These are phyloP conservation scores for Microctenopoma lineatum DNA, from an alignment of 2,797 vertebrate genomes.

Conservation along the genomic window DNA sequence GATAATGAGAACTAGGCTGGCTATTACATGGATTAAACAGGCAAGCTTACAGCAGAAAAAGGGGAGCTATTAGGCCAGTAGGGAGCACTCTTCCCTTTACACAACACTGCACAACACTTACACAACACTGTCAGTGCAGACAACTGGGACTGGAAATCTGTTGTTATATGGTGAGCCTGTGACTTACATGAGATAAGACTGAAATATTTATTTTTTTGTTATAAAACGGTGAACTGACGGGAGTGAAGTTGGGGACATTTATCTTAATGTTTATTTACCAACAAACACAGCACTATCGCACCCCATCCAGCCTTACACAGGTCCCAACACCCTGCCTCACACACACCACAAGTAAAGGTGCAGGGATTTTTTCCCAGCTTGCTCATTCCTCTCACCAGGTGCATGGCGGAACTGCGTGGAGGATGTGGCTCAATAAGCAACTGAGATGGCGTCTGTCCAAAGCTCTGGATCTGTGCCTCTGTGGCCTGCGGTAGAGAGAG, in stretches of 20 bases:
- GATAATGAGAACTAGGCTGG: slow-evolving; percentile 62
- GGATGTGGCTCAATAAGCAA: slow-evolving; percentile 99
- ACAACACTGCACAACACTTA: slow-evolving; percentile 26
- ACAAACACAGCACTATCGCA: slow-evolving; percentile 31
- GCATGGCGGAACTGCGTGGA: slow-evolving; percentile 99
- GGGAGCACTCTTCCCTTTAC: slow-evolving; percentile 78
- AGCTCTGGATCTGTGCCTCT: slow-evolving; percentile 96
- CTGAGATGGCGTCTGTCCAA: slow-evolving; percentile 99
- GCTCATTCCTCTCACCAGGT: slow-evolving; percentile 93
- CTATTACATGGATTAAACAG: slow-evolving; percentile 63
- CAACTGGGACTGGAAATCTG: slow-evolving; percentile 21
- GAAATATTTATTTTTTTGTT: slow-evolving; percentile 45
- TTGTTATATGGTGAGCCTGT: slow-evolving; percentile 32
- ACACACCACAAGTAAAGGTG: slow-evolving; percentile 54
- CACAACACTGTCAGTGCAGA: slow-evolving; percentile 33
- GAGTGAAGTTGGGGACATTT: slow-evolving; percentile 17
- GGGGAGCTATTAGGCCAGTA: slow-evolving; percentile 58
- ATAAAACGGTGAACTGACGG: slow-evolving; percentile 18
- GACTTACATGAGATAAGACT: slow-evolving; percentile 43
- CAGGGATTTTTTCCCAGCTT: slow-evolving; percentile 73
- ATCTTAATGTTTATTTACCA: slow-evolving; percentile 15
- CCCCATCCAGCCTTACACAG: slow-evolving; percentile 23
- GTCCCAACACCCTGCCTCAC: slow-evolving; percentile 34
- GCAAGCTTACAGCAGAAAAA: slow-evolving; percentile 47
- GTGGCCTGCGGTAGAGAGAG: slow-evolving; percentile 90